These are phyloP conservation scores for Hypselothyrea guttata DNA, from an alignment of 2,888 invertebrate species.

Conservation along the genomic window DNA sequence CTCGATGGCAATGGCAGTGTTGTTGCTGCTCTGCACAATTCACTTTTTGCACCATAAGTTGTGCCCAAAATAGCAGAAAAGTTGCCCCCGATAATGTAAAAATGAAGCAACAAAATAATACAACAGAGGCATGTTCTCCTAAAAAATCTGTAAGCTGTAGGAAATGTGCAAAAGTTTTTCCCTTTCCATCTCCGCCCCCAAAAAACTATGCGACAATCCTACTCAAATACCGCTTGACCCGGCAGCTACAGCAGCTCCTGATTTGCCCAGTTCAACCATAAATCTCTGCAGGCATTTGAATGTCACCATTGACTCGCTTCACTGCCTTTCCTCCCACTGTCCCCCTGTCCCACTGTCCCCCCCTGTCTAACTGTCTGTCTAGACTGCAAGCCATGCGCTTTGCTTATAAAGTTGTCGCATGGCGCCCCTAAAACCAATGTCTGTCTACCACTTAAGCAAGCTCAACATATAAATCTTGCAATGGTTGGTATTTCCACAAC, in stretches of 20 bases:
- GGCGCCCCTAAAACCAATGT: conserved; percentile 62
- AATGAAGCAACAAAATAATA: conserved; percentile 61
- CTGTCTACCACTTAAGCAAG: conserved; percentile 72
- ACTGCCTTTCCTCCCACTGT: neutral
- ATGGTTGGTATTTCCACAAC: conserved; percentile 63
- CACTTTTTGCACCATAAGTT: conserved; percentile 75
- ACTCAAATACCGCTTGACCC: conserved; percentile 50
- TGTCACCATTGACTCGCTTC: conserved; percentile 50
- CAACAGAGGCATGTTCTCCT: conserved; percentile 31
- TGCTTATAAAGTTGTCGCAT: conserved; percentile 68
- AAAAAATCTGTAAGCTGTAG: conserved; percentile 33
- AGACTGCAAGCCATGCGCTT: conserved; percentile 52
- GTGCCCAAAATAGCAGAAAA: conserved; percentile 73
- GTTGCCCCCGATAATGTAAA: conserved; percentile 64
- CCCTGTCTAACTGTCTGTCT: conserved; percentile 44
- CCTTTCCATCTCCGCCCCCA: too few species aligned
- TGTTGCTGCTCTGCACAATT: conserved; percentile 35
- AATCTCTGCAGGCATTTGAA: conserved; percentile 67
- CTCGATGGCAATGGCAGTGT: conserved; percentile 20
- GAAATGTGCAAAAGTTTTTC: conserved; percentile 71
- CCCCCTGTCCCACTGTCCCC: neutral
- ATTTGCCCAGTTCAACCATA: conserved; percentile 51
- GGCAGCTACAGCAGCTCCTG: conserved; percentile 5
- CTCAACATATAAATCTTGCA: conserved; percentile 74
- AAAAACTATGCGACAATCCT: conserved; percentile 51